Conservation (phyloP, 2,113 vertebrate genomes). For the Zosterops lateralis region DNA sequence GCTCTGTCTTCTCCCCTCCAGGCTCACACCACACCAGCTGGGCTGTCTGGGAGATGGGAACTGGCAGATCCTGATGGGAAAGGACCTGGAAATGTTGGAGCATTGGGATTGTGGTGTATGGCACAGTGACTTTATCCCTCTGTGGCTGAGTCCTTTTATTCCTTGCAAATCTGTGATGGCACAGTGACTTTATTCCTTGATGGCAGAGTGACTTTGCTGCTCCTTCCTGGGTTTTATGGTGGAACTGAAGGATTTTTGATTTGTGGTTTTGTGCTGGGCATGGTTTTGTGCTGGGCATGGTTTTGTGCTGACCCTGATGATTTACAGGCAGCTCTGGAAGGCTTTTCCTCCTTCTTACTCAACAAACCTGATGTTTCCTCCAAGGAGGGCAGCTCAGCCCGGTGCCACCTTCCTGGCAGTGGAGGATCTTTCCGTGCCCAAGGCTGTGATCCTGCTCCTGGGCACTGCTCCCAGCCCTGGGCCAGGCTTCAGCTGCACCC, state of each 20-base stretch:
- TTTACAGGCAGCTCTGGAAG: background rate
- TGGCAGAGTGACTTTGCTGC: background rate
- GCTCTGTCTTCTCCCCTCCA: background rate
- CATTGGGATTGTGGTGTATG: background rate
- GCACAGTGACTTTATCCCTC: background rate
- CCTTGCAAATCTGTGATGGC: background rate
- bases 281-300: background rate
- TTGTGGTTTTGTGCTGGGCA: background rate
- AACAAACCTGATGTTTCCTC: background rate
- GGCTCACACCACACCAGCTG: accelerated
- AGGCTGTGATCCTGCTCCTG: background rate
- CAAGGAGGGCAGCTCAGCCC: accelerated
- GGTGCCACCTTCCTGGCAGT: accelerated
- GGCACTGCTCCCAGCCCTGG: background rate
- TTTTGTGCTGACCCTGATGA: background rate
- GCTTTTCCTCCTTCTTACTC: background rate
- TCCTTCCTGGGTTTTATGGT: background rate
- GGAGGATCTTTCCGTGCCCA: background rate
- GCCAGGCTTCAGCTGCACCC: accelerated
- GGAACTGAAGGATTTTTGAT: background rate
- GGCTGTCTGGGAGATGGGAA: background rate
- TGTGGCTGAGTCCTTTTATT: background rate
- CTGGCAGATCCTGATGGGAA: background rate
- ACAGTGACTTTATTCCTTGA: background rate
- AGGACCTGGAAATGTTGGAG: background rate